Percentiles rank a stretch among this genome's conserved stretches.
These are phyloP conservation scores for Baronia brevicornis DNA, from an alignment of 2,888 invertebrate species.

Conservation along the genomic window DNA sequence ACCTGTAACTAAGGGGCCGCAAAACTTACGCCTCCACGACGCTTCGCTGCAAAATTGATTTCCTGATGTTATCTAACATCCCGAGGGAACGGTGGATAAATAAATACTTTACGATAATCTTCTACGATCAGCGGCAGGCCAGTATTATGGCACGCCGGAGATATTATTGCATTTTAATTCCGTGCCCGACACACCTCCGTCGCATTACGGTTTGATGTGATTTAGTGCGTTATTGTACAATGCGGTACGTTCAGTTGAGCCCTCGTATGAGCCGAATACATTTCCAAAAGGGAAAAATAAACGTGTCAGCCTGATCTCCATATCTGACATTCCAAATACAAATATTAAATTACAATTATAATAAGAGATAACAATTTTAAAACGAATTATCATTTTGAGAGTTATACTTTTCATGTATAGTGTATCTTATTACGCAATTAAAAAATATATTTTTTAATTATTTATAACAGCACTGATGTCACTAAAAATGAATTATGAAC, in stretches of 20 bases:
- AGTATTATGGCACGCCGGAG: slow-evolving; percentile 56
- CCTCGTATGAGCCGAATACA: slow-evolving; percentile 41
- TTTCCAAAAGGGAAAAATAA: slow-evolving; percentile 45
- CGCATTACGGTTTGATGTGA: slow-evolving; percentile 61
- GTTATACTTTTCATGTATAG: too few relatives aligned
- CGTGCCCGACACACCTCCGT: slow-evolving; percentile 58
- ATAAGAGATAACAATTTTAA: slow-evolving; percentile 15
- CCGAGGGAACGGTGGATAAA: slow-evolving; percentile 67
- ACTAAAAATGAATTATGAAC: too few relatives aligned
- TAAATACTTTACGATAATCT: slow-evolving; percentile 73
- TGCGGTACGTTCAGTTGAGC: slow-evolving; percentile 22
- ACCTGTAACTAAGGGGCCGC: slow-evolving; percentile 55
- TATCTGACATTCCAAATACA: slow-evolving; percentile 37
- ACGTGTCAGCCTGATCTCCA: slow-evolving; percentile 47
- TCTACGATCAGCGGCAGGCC: slow-evolving; percentile 62
- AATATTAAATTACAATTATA: slow-evolving; percentile 61
- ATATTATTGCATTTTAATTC: slow-evolving; percentile 74
- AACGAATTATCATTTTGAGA: slow-evolving; percentile 32
- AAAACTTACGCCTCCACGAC: slow-evolving; percentile 64
- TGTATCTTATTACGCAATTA: too few relatives aligned
- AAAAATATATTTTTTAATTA: too few relatives aligned
- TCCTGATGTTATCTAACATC: slow-evolving; percentile 68
- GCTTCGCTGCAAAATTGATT: slow-evolving; percentile 71
- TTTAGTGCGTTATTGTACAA: slow-evolving; percentile 64
- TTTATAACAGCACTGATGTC: too few relatives aligned